Base-by-base conservation (phyloP, 2,888 invertebrate genomes). In the Micoletzkya japonica region DNA sequence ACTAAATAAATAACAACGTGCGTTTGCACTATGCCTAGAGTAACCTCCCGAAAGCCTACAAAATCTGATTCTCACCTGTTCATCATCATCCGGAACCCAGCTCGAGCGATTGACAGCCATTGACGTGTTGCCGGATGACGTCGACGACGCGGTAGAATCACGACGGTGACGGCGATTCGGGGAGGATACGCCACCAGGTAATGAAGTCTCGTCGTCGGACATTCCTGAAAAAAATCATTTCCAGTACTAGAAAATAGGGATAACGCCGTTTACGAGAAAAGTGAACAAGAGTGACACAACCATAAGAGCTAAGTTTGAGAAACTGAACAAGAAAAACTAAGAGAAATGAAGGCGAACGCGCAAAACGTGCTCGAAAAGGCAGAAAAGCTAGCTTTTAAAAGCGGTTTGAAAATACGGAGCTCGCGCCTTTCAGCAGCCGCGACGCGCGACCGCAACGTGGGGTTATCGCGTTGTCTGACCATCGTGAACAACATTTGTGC, bases 21-120 rank as follows among this genome's bases (percentile, higher is more conserved):
- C n/a, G n/a, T n/a, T n/a, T n/a, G n/a, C n/a, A n/a, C n/a, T n/a
- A n/a, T n/a, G n/a, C n/a, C n/a, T n/a, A n/a, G n/a, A n/a, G n/a
- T n/a, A n/a, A n/a, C n/a, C n/a, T n/a, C n/a, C n/a, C n/a, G n/a
- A n/a, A n/a, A n/a, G n/a, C n/a, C n/a, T n/a, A n/a, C n/a, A n/a
- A n/a, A n/a, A n/a, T n/a, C n/a, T n/a, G n/a, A n/a, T n/a, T n/a
- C n/a, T n/a, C n/a, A n/a, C n/a, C 28, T 66, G 64, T 10, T 66
- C 64, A 2, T 54, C 52, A 17, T 66, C 64, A 30, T 66, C 54
- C 36, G 64, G 64, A 66, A 54, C 44, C 64, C 64, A 66, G 4
- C 30, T 20, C 24, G 64, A 66, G 39, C 64, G 64, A 66, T 66
- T 66, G 37, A 66, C 64, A 28, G 37, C n/a, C n/a, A 66, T 36